Base-by-base conservation (phyloP, 2,113 vertebrate species). In the Calypte anna region DNA sequence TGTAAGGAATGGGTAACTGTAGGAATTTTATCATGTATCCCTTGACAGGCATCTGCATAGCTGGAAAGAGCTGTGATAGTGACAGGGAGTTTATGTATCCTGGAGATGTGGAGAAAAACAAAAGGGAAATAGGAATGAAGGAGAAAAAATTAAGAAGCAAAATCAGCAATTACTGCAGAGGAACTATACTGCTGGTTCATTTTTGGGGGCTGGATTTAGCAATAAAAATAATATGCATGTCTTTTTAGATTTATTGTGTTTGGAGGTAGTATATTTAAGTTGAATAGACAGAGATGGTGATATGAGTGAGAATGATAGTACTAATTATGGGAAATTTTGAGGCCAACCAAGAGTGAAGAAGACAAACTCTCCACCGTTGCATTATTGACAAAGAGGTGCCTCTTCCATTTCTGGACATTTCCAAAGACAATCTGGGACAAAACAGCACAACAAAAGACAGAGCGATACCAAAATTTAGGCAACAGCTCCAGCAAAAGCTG, bases 241-340 rank as follows among this genome's bases (percentile, higher is more conserved):
- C 91, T 88, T 83, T 80, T 51, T 43, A 81, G 70, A 92, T 85
- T 82, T 89, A 82, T 82, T 82, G 51, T 96, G 48, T 80, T 92
- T 90, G 75, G 67, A 69, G 38, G 23, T 63, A 80, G 27, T 24
- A 46, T 51, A 50, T 77, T 78, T 82, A 30, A 58, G 53, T n/a
- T 54, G 86, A 86, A 51, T 21, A 96, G 74, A 82, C 40, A 79
- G 69, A 86, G 40, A 31, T 28, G 46, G 30, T 85, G 74, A 95
- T 64, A 69, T 17, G 53, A 93, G 64, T n/a, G 57, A 86, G 33
- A 86, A 43, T 28, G 59, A 64, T 64, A 66, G 28, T 25, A 50
- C 5, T 69, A 85, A 94, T 80, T 63, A 84, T 69, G 10, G 7
- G 24, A 38, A 74, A 86, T 57, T 77, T 77, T 68, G 80, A 88